Conservation (phyloP, 2,888 invertebrate genomes). For the Gymnoscelis rufifasciata region DNA sequence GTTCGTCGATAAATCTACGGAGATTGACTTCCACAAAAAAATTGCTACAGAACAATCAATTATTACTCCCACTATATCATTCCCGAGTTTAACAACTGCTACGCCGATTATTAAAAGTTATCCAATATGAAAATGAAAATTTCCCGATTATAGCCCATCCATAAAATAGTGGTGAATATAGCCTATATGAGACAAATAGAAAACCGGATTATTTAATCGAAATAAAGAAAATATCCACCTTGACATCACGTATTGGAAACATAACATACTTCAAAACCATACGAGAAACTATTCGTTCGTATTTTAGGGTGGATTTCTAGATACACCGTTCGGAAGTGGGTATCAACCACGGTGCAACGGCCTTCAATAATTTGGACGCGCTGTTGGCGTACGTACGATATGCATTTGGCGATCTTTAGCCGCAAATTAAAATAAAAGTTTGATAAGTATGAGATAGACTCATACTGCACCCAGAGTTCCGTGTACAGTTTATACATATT, state of each 20-base stretch:
- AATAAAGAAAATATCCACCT: not conserved
- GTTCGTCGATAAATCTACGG: not conserved
- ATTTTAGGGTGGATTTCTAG: too few relatives aligned
- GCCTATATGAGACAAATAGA: not conserved
- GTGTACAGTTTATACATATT: too few relatives aligned
- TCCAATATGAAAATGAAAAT: not conserved
- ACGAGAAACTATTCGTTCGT: too few relatives aligned
- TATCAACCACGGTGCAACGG: too few relatives aligned
- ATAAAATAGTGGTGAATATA: not conserved
- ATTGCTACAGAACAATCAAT: not conserved
- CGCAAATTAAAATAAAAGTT: too few relatives aligned
- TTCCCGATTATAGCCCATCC: not conserved
- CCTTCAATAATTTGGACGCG: too few relatives aligned
- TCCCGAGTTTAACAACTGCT: not conserved
- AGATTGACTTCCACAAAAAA: not conserved
- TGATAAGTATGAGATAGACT: too few relatives aligned
- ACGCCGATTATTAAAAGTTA: not conserved
- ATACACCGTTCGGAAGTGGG: too few relatives aligned
- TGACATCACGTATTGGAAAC: not conserved
- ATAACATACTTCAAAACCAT: not conserved
- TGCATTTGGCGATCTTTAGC: too few relatives aligned
- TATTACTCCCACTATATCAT: not conserved
- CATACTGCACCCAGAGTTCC: too few relatives aligned
- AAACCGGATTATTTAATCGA: not conserved
- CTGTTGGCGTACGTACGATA: too few relatives aligned